Percentiles rank a stretch among this genome's conserved stretches.
phyloP scores from a whole-genome alignment of 2,888 invertebrate genomes.

The Leptodirus hochenwartii region DNA sequence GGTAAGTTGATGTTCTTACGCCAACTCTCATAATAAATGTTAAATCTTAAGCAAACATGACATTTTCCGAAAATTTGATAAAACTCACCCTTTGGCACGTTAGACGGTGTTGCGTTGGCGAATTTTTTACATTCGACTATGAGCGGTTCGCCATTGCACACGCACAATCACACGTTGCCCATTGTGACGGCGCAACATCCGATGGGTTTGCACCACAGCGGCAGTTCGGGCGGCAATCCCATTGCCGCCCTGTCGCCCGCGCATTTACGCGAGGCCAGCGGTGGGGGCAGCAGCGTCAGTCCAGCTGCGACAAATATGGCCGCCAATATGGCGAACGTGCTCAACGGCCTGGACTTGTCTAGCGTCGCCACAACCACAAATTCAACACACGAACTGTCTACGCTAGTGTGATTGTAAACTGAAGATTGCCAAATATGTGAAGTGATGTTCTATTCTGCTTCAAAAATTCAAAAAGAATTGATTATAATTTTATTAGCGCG shows the following conservation, averaged over 20 bases:
- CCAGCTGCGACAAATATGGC: conserved; percentile 37
- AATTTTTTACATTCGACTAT: conserved; percentile 20
- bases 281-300: conserved; percentile 45
- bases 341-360: conserved; percentile 35
- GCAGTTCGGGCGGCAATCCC: too few relatives aligned
- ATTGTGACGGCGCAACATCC: too few relatives aligned
- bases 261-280: conserved; percentile 33
- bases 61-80: too few relatives aligned
- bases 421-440: too few relatives aligned
- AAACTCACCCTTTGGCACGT: conserved; percentile 24
- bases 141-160: conserved; percentile 11
- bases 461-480: too few relatives aligned
- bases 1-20: too few relatives aligned
- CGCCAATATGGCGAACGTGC: conserved; percentile 8
- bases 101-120: conserved; percentile 23
- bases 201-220: conserved; percentile 7
- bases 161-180: conserved; percentile 1
- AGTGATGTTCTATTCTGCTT: too few relatives aligned
- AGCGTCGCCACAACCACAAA: conserved; percentile 39
- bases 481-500: too few relatives aligned
- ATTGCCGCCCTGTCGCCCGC: conserved; percentile 18
- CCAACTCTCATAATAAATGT: too few relatives aligned
- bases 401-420: conserved; percentile 47
- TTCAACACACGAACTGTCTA: conserved; percentile 49
- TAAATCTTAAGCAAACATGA: too few relatives aligned